Conservation (phyloP, 2,888 invertebrate species). For the Frankliniella fusca region DNA sequence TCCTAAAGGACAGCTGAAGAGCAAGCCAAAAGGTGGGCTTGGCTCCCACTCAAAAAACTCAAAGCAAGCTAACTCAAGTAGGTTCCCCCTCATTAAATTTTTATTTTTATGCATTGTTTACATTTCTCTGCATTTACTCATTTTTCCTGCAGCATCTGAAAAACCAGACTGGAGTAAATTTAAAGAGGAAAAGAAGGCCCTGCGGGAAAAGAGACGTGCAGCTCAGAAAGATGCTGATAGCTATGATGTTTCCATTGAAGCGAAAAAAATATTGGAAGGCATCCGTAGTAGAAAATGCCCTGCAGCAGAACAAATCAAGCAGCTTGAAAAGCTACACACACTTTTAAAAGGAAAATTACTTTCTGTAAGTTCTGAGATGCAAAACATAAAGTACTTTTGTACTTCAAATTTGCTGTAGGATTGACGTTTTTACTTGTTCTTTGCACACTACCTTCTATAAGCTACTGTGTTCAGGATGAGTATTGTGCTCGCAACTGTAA, state of each 20-base stretch:
- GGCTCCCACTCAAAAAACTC: not conserved
- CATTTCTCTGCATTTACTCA: not conserved
- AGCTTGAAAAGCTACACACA: not conserved
- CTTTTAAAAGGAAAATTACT: not conserved
- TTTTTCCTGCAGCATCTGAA: not conserved
- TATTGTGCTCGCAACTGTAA: no score
- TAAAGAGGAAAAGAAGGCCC: not conserved
- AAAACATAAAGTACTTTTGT: no score
- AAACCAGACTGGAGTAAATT: not conserved
- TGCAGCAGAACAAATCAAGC: not conserved
- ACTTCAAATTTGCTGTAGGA: no score
- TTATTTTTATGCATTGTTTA: not conserved
- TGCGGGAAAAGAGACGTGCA: not conserved
- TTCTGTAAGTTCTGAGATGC: not conserved
- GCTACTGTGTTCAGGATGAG: no score
- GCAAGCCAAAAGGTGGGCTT: not conserved
- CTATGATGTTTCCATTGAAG: not conserved
- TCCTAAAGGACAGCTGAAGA: not conserved
- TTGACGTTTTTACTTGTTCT: no score
- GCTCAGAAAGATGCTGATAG: not conserved
- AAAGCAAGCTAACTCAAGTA: not conserved
- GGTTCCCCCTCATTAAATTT: not conserved
- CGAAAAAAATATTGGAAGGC: not conserved
- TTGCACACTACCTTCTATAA: no score
- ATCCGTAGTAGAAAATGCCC: not conserved